Percentiles rank a stretch among this genome's conserved stretches.
phyloP scores from a whole-genome alignment of 2,888 invertebrate species.

The Plagodis pulveraria region DNA sequence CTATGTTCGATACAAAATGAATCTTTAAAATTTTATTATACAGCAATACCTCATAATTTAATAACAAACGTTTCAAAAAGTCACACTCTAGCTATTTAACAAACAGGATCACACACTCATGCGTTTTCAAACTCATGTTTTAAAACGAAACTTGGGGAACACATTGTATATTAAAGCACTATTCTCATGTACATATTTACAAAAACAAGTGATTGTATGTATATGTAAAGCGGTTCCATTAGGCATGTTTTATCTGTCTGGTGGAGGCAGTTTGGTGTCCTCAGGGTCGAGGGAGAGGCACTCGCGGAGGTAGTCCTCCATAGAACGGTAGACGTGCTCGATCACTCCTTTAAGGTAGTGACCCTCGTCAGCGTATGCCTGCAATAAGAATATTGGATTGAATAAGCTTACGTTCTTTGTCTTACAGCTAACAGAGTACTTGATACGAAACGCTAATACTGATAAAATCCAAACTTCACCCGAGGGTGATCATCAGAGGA shows the following conservation, averaged over 20 bases:
- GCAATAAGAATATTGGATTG: slow-evolving; percentile 47
- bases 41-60: slow-evolving; percentile 51
- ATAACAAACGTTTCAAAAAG: slow-evolving; percentile 29
- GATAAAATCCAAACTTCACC: too few relatives aligned
- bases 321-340: slow-evolving; percentile 96
- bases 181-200: slow-evolving; percentile 82
- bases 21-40: slow-evolving; percentile 50
- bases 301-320: slow-evolving; percentile 96
- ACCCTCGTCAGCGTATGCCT: slow-evolving; percentile 97
- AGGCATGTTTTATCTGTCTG: slow-evolving; percentile 75
- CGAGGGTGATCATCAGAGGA: too few relatives aligned
- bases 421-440: too few relatives aligned
- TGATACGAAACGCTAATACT: too few relatives aligned
- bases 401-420: too few relatives aligned
- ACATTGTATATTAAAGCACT: slow-evolving; percentile 79
- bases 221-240: slow-evolving; percentile 36
- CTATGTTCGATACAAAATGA: slow-evolving; percentile 56
- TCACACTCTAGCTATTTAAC: slow-evolving; percentile 37
- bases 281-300: slow-evolving; percentile 95
- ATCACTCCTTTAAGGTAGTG: slow-evolving; percentile 93
- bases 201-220: slow-evolving; percentile 58
- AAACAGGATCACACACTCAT: slow-evolving; percentile 20
- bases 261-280: slow-evolving; percentile 87
- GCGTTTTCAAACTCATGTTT: slow-evolving; percentile 30
- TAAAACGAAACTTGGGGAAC: slow-evolving; percentile 68